Base-by-base conservation (phyloP, 2,797 vertebrate genomes). In the Sebastes trivittatus region DNA sequence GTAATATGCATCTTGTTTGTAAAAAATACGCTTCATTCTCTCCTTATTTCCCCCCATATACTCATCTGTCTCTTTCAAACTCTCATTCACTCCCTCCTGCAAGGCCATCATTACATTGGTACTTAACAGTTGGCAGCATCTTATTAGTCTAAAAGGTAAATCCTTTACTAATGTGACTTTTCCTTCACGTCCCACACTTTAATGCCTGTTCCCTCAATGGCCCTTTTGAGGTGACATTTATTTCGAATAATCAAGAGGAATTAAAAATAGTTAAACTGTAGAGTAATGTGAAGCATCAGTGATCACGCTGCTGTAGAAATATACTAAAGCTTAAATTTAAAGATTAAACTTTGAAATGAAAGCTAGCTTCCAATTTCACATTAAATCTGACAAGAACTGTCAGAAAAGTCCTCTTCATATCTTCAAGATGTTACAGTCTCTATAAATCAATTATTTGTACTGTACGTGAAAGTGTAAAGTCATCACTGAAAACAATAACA, bases 241-340 rank as follows among this genome's bases (percentile, higher is more conserved):
- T 78, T 74, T 30, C 29, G 58, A 42, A 58, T 69, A 52, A 76
- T 74, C 65, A 76, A 68, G 36, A 34, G 13, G 29, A 80, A 74
- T 75, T 72, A 52, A 68, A 77, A 46, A 2, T n/a, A 72, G 27
- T 73, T 70, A 46, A 76, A 38, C 30, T 60, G n/a, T 46, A 30
- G 5, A 83, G 55, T 69, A 67, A 46, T 56, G 25, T 23, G n/a
- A 56, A 71, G 34, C 49, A 46, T 72, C 32, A 29, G 70, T 84
- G 72, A 59, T 61, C 8, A 42, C 1, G 1, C 27, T 52, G 16
- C 38, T 84, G 54, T 25, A 36, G 8, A 80, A 68, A 54, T 46
- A 42, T 20, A 34, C 34, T 23, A 11, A n/a, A 49, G 46, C 46
- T 49, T n/a, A 20, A n/a, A 52, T 20, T n/a, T 52, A 14, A 22